Evolutionary conservation across 1,140 invertebrate genomes (phyloP).

Genomic region (Aphis craccivora): DNA sequence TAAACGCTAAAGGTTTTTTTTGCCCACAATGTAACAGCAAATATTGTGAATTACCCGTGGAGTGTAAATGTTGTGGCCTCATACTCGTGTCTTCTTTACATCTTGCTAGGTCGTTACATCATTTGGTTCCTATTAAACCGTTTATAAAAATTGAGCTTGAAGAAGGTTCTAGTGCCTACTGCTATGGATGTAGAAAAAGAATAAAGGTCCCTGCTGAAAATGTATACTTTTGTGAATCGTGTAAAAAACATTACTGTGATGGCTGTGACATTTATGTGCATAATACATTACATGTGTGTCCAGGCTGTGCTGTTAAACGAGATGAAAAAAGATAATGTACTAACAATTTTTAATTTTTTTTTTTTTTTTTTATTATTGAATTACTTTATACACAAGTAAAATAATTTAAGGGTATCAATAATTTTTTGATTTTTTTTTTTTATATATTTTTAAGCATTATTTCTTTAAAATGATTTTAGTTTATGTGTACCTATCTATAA

Average conservation of each 20-base stretch:
- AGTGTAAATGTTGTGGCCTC: slow-evolving; percentile 93
- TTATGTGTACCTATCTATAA: not conserved
- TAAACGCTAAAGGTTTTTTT: slow-evolving; percentile 83
- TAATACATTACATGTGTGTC: slow-evolving; percentile 91
- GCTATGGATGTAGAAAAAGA: slow-evolving; percentile 76
- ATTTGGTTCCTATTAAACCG: slow-evolving; percentile 89
- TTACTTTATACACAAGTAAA: not conserved
- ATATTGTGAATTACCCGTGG: slow-evolving; percentile 97
- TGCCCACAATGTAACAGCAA: slow-evolving; percentile 95
- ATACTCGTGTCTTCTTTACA: slow-evolving; percentile 98
- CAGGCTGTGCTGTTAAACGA: slow-evolving; percentile 79
- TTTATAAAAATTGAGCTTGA: slow-evolving; percentile 76
- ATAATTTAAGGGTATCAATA: not conserved
- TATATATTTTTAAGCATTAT: not conserved
- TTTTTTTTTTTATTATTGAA: not conserved
- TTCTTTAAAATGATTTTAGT: not conserved
- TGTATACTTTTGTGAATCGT: slow-evolving; percentile 73
- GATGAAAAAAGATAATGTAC: slow-evolving; percentile 49
- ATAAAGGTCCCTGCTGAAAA: slow-evolving; percentile 46
- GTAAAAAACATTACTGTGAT: slow-evolving; percentile 83
- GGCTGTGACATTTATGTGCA: slow-evolving; percentile 96
- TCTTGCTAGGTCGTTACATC: slow-evolving; percentile 95
- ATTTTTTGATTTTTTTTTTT: not conserved
- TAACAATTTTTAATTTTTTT: not conserved
- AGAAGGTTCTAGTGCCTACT: slow-evolving; percentile 66